Evolutionary conservation across 1,140 invertebrate genomes (phyloP).

Genomic region (Bursaphelenchus mucronatus): DNA sequence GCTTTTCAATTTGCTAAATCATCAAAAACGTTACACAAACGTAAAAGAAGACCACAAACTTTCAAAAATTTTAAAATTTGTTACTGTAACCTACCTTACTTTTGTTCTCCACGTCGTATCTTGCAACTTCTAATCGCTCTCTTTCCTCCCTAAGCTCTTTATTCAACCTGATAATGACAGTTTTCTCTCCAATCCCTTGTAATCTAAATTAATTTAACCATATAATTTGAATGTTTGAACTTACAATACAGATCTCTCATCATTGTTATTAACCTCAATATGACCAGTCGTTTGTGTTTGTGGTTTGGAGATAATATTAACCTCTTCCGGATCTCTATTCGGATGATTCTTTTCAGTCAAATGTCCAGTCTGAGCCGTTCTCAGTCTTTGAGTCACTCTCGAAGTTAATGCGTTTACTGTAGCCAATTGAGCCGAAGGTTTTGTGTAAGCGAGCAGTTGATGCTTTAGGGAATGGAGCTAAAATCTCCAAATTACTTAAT

Average conservation of each 20-base stretch:
- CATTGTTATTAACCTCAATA: neutral
- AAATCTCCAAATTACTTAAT: neutral
- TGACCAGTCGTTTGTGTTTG: no score
- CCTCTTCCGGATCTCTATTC: no score
- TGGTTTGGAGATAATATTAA: no score
- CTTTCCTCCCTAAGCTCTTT: conserved; percentile 30
- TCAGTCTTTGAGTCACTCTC: conserved; percentile 11
- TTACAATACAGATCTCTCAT: neutral
- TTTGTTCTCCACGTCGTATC: conserved; percentile 27
- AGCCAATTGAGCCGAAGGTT: conserved; percentile 33
- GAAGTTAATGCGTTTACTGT: conserved; percentile 45
- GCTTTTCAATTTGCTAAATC: conserved; percentile 29
- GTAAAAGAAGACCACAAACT: neutral
- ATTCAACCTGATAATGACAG: conserved; percentile 37
- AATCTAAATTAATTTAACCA: conserved; percentile 20
- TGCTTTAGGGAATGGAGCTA: conserved; percentile 53
- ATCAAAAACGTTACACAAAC: neutral
- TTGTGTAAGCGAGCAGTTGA: conserved; percentile 47
- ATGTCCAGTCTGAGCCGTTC: no score
- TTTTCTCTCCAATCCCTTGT: conserved; percentile 31
- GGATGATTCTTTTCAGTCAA: no score
- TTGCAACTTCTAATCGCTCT: conserved; percentile 23
- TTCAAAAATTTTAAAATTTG: neutral
- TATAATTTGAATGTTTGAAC: neutral
- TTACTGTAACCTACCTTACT: neutral